These are phyloP conservation scores for Melanotaenia pygmaea DNA, from an alignment of 2,797 vertebrate genomes.

Conservation along the genomic window DNA sequence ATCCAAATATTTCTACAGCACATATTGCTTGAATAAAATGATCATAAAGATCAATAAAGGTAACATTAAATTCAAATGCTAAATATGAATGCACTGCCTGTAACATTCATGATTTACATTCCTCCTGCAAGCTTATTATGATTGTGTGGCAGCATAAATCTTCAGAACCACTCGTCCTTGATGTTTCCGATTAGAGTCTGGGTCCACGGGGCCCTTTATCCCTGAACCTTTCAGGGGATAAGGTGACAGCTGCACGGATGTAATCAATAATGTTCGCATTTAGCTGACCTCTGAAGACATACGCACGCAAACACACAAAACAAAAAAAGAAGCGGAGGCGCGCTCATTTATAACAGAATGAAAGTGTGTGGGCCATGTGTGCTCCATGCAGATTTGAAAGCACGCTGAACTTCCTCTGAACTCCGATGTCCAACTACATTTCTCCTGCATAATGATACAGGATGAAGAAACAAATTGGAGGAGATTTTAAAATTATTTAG, in stretches of 20 bases:
- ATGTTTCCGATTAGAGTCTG: conserved; percentile 45
- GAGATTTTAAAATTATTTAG: conserved; percentile 23
- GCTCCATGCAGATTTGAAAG: conserved; percentile 10
- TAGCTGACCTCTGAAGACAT: conserved; percentile 39
- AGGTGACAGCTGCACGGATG: conserved; percentile 43
- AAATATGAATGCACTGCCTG: conserved; percentile 22
- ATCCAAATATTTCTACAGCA: conserved; percentile 31
- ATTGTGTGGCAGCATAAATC: conserved; percentile 47
- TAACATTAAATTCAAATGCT: conserved; percentile 23
- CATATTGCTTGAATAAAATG: conserved; percentile 34
- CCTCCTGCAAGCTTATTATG: conserved; percentile 13
- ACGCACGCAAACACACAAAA: conserved; percentile 16
- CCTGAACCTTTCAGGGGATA: conserved; percentile 8
- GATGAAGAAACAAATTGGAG: not conserved
- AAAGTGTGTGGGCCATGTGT: conserved; percentile 36
- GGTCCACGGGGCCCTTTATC: conserved; percentile 42
- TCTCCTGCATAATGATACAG: conserved; percentile 18
- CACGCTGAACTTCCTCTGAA: conserved; percentile 47
- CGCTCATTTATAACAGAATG: conserved; percentile 4
- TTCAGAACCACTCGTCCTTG: conserved; percentile 41
- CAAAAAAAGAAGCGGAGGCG: conserved; percentile 28
- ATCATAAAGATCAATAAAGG: conserved; percentile 40
- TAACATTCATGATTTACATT: conserved; percentile 37
- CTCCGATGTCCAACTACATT: conserved; percentile 26
- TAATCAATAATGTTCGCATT: conserved; percentile 40